These are phyloP conservation scores for Amblyopsis hoosieri DNA, from an alignment of 2,797 vertebrate genomes.

Conservation along the genomic window DNA sequence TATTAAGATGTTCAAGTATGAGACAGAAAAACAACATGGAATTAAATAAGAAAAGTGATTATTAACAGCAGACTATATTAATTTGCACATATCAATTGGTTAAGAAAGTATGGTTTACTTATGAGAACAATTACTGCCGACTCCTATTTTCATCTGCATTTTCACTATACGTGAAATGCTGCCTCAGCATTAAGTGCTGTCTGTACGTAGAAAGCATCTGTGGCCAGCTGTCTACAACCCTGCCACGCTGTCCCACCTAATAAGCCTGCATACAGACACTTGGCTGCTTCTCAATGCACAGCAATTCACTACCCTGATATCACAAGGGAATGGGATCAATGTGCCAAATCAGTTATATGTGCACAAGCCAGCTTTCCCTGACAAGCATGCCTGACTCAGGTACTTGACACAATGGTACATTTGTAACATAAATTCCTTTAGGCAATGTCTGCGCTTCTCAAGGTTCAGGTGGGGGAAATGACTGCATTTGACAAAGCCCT, in stretches of 20 bases:
- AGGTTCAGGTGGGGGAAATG: slow-evolving; percentile 39
- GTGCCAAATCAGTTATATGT: slow-evolving; percentile 49
- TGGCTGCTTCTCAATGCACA: slow-evolving; percentile 38
- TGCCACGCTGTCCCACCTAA: slow-evolving; percentile 48
- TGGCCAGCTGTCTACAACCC: slow-evolving; percentile 59
- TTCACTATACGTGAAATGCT: slow-evolving; percentile 56
- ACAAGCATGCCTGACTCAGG: slow-evolving; percentile 37
- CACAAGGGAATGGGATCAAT: slow-evolving; percentile 37
- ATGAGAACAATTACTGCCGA: slow-evolving; percentile 23
- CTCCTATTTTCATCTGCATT: slow-evolving; percentile 37
- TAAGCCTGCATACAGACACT: slow-evolving; percentile 44
- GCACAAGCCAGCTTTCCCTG: slow-evolving; percentile 24
- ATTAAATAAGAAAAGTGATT: neutral
- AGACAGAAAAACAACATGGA: too few relatives aligned
- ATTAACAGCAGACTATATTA: neutral
- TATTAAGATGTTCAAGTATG: too few relatives aligned
- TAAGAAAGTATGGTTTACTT: neutral
- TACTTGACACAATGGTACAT: slow-evolving; percentile 34
- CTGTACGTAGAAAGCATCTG: slow-evolving; percentile 54
- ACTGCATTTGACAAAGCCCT: slow-evolving; percentile 30
- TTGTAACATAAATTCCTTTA: slow-evolving; percentile 43
- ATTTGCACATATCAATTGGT: neutral
- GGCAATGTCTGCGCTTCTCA: slow-evolving; percentile 22
- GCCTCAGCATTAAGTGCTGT: slow-evolving; percentile 58
- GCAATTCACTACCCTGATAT: slow-evolving; percentile 46